Evolutionary conservation across 2,113 vertebrate species (phyloP).

Genomic region (Cercopithecus mona): DNA sequence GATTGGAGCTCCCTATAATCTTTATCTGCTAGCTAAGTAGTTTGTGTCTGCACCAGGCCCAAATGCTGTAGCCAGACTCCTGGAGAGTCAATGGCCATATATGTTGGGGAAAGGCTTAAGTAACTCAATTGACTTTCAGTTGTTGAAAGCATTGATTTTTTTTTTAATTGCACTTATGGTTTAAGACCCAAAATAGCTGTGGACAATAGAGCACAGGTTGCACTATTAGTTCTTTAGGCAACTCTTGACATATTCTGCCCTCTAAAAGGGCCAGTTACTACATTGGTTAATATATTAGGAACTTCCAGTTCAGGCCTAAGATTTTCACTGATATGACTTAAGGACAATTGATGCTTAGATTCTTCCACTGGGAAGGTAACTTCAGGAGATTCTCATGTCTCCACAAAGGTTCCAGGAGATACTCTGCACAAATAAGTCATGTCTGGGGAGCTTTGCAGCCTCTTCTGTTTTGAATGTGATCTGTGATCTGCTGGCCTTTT

Average conservation of each 20-base stretch:
- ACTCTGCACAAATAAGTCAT: not conserved
- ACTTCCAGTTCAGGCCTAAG: conserved; percentile 18
- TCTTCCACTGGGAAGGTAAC: not conserved
- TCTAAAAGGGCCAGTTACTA: conserved; percentile 24
- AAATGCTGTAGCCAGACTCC: conserved; percentile 39
- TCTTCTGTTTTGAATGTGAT: not conserved
- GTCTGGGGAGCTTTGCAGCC: not conserved
- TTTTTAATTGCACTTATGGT: conserved; percentile 54
- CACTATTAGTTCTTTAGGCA: conserved; percentile 29
- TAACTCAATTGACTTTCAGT: conserved; percentile 48
- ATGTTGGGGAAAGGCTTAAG: conserved; percentile 39
- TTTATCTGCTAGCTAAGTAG: conserved; percentile 51
- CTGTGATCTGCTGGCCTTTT: not conserved
- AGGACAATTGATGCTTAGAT: not conserved
- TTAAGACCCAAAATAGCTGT: conserved; percentile 52
- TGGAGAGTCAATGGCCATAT: not conserved
- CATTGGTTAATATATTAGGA: not conserved
- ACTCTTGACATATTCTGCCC: not conserved
- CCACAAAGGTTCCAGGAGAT: not conserved
- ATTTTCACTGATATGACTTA: not conserved
- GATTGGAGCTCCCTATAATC: not conserved
- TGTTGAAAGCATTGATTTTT: conserved; percentile 68
- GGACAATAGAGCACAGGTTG: not conserved
- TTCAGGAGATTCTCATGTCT: not conserved
- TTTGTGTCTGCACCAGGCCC: conserved; percentile 52